phyloP scores from a whole-genome alignment of 2,888 invertebrate species.

The Tipula confusa region DNA sequence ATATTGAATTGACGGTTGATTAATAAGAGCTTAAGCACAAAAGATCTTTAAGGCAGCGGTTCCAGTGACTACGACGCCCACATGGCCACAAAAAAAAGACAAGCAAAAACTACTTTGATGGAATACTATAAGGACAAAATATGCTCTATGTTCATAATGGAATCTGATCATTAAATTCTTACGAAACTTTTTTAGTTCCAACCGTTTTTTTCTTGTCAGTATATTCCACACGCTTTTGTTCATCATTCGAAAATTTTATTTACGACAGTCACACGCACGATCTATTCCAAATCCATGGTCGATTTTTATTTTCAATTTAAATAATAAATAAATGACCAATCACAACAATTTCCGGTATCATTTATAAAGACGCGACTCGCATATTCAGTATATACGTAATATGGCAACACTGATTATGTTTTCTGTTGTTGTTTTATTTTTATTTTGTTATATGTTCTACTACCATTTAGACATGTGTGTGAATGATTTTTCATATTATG shows the following conservation, averaged over 20 bases:
- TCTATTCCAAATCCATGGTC: neutral
- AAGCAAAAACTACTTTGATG: no score
- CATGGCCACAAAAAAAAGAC: no score
- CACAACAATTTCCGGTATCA: slow-evolving; percentile 12
- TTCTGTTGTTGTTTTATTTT: neutral
- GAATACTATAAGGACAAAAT: no score
- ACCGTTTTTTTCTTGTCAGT: no score
- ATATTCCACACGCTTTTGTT: no score
- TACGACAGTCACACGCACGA: neutral
- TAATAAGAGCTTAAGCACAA: no score
- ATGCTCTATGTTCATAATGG: no score
- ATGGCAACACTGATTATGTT: slow-evolving; percentile 3
- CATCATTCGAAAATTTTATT: neutral
- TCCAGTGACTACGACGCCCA: no score
- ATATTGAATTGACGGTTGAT: no score
- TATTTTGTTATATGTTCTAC: neutral
- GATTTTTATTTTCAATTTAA: neutral
- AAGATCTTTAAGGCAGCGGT: no score
- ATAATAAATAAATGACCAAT: neutral
- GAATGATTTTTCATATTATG: neutral
- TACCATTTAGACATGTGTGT: neutral
- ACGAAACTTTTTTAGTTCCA: no score
- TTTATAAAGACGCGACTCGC: neutral
- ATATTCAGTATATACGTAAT: neutral
- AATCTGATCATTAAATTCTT: no score